Percentiles rank a stretch among this genome's conserved stretches.
Conservation (phyloP, 2,113 vertebrate genomes). For the Climacteris rufus region DNA sequence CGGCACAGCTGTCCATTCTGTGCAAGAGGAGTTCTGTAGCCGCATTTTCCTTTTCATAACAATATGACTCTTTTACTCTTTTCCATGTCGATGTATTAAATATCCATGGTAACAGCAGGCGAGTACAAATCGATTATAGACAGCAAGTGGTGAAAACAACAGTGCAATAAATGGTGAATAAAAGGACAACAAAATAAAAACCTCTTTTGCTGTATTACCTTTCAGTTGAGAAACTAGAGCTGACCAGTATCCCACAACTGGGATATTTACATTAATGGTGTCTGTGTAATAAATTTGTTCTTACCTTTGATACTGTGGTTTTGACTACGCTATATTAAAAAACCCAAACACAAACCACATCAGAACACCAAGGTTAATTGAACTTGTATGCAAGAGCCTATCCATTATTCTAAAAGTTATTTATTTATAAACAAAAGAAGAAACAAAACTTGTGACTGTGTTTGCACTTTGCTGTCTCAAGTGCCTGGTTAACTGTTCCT, state of each 20-base stretch:
- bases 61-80: not conserved
- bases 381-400: not conserved
- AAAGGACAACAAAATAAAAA: not conserved
- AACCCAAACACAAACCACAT: not conserved
- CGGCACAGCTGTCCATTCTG: not conserved
- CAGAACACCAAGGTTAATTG: not conserved
- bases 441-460: not conserved
- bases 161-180: not conserved
- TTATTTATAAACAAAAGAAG: not conserved
- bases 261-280: not conserved
- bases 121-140: not conserved
- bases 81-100: not conserved
- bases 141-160: not conserved
- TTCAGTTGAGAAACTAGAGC: not conserved
- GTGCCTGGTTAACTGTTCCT: not conserved
- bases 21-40: not conserved
- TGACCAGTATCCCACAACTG: not conserved
- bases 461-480: not conserved
- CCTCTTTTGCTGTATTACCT: not conserved
- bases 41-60: not conserved
- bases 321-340: not conserved
- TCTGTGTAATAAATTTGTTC: not conserved
- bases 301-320: not conserved
- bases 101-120: conserved; percentile 15
- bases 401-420: not conserved